Percentiles rank a stretch among this genome's conserved stretches.
Evolutionary conservation across 2,888 invertebrate genomes (phyloP).

Genomic region (Dendrolimus pini): DNA sequence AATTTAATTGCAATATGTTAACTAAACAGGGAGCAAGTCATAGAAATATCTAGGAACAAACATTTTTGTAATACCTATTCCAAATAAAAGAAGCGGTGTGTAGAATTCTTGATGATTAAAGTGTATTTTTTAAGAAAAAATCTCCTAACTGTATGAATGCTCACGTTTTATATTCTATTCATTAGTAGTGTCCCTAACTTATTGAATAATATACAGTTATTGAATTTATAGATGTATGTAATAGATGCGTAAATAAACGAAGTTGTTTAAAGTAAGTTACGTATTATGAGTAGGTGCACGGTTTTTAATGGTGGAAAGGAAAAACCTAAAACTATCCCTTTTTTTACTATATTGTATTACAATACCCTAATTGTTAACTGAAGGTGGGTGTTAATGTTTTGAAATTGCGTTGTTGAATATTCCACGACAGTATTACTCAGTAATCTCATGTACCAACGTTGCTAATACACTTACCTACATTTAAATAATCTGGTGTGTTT

Average conservation of each 20-base stretch:
- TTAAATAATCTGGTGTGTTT: conserved; percentile 41
- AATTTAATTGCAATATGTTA: too few species aligned
- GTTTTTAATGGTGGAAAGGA: conserved; percentile 49
- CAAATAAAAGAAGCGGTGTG: conserved; percentile 6
- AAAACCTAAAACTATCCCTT: conserved; percentile 24
- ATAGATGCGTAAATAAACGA: conserved; percentile 47
- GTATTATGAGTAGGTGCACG: conserved; percentile 56
- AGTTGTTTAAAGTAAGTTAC: conserved; percentile 48
- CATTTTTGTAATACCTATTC: too few species aligned
- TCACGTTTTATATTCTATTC: conserved; percentile 69
- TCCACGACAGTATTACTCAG: conserved; percentile 72
- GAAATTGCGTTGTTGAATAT: conserved; percentile 47
- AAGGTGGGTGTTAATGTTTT: conserved; percentile 34
- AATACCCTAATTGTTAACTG: conserved; percentile 49
- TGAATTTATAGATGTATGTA: conserved; percentile 65
- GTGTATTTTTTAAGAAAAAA: conserved; percentile 36
- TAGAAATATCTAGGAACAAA: too few species aligned
- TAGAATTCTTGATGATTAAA: conserved; percentile 10
- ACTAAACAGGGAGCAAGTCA: too few species aligned
- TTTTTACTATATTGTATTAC: conserved; percentile 56
- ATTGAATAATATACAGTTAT: conserved; percentile 50
- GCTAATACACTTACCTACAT: conserved; percentile 76
- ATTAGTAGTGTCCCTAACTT: conserved; percentile 59
- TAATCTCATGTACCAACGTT: conserved; percentile 76
- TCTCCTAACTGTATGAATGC: conserved; percentile 69